phyloP scores from a whole-genome alignment of 2,888 invertebrate species.

The Sabellastarte sp. region DNA sequence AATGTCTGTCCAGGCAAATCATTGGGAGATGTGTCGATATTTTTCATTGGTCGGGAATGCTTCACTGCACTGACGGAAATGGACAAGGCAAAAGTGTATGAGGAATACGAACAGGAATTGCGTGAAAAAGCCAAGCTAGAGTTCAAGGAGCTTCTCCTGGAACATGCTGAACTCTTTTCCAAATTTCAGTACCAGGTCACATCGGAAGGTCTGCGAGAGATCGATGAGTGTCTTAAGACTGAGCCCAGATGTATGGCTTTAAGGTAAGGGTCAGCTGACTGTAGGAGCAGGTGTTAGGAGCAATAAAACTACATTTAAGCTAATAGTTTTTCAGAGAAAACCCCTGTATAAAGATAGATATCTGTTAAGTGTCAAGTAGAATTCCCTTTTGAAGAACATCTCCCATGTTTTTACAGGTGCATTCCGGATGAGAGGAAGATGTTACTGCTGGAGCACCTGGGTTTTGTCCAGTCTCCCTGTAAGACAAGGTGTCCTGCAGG shows the following conservation, averaged over 20 bases:
- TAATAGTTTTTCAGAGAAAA: too few relatives aligned
- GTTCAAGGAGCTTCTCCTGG: conserved; percentile 87
- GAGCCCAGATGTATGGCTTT: not conserved
- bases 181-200: conserved; percentile 69
- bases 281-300: too few relatives aligned
- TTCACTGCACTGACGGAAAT: conserved; percentile 87
- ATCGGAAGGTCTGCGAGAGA: conserved; percentile 90
- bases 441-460: conserved; percentile 91
- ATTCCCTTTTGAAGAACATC: too few relatives aligned
- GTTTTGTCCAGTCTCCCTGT: conserved; percentile 93
- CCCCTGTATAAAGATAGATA: too few relatives aligned
- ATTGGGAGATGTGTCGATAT: conserved; percentile 77
- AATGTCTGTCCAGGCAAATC: conserved; percentile 95
- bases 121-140: conserved; percentile 81
- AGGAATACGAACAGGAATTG: conserved; percentile 74
- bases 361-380: too few relatives aligned
- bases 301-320: too few relatives aligned
- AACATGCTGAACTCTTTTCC: conserved; percentile 89
- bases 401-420: too few relatives aligned
- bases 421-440: conserved; percentile 91
- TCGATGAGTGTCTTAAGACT: conserved; percentile 82
- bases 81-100: conserved; percentile 89
- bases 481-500: conserved; percentile 82
- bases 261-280: too few relatives aligned
- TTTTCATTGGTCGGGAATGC: conserved; percentile 92